Percentiles rank a stretch among this genome's conserved stretches.
Evolutionary conservation across 2,888 invertebrate species (phyloP).

Genomic region (Carterocephalus palaemon): DNA sequence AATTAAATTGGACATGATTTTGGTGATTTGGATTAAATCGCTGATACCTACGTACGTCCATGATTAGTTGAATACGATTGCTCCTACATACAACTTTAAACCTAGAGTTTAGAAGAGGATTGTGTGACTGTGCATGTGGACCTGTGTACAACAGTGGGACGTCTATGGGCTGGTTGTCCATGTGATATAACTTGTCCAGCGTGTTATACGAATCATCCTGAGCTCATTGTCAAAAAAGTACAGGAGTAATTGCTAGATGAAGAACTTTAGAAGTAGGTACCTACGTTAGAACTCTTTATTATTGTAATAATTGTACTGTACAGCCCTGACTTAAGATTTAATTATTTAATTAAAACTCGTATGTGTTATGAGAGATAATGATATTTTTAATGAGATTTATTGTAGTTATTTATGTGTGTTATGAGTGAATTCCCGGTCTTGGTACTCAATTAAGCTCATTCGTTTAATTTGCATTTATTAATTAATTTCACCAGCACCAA

Average conservation of each 20-base stretch:
- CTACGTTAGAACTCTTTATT: too few species aligned
- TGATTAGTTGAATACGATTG: slow-evolving; percentile 13
- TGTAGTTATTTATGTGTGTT: slow-evolving; percentile 9
- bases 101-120: too few species aligned
- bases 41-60: slow-evolving; percentile 34
- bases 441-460: slow-evolving; percentile 20
- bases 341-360: not conserved
- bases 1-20: slow-evolving; percentile 60
- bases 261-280: too few species aligned
- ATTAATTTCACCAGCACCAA: slow-evolving; percentile 9
- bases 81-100: slow-evolving; percentile 7
- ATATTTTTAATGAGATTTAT: slow-evolving; percentile 12
- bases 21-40: slow-evolving; percentile 50
- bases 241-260: too few species aligned
- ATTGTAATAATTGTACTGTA: too few species aligned
- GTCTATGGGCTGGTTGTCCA: too few species aligned
- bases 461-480: slow-evolving; percentile 24
- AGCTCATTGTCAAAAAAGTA: too few species aligned
- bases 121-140: too few species aligned
- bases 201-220: too few species aligned
- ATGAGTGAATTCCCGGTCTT: slow-evolving; percentile 10
- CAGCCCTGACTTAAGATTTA: too few species aligned
- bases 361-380: not conserved
- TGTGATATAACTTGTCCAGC: too few species aligned
- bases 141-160: too few species aligned